phyloP scores from a whole-genome alignment of 2,888 invertebrate genomes.

The Mycalesis mineus region DNA sequence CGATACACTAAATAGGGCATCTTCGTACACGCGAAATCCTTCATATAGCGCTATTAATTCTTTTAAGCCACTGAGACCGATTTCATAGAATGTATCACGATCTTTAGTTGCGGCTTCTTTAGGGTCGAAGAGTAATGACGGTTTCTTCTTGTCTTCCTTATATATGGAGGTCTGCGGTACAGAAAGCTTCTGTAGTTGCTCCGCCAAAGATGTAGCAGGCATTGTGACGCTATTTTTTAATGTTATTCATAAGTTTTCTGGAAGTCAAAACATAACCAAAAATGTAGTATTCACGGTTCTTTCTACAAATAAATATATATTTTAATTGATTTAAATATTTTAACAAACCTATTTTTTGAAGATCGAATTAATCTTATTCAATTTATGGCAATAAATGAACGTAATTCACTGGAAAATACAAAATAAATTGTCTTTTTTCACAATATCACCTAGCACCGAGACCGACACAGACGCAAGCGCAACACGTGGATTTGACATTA shows the following conservation, averaged over 20 bases:
- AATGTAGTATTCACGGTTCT: neutral
- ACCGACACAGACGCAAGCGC: no score
- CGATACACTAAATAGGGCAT: conserved; percentile 85
- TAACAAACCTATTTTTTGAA: no score
- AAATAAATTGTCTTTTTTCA: no score
- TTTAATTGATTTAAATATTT: no score
- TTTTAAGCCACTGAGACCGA: conserved; percentile 90
- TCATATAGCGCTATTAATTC: conserved; percentile 87
- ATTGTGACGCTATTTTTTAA: conserved; percentile 31
- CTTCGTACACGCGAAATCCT: conserved; percentile 84
- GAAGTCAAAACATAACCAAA: neutral
- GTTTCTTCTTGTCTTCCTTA: conserved; percentile 82
- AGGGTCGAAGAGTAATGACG: conserved; percentile 92
- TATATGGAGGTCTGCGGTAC: conserved; percentile 86
- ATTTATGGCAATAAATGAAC: no score
- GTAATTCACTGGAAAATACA: no score
- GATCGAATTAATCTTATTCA: no score
- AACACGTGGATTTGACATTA: no score
- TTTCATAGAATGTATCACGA: conserved; percentile 89
- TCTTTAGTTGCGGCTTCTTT: conserved; percentile 93
- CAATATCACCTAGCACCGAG: no score
- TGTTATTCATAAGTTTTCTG: neutral
- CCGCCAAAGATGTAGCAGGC: conserved; percentile 84
- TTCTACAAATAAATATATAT: no score
- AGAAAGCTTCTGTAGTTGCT: conserved; percentile 86